phyloP scores from a whole-genome alignment of 2,797 vertebrate genomes.

The Onychomys leucogaster region DNA sequence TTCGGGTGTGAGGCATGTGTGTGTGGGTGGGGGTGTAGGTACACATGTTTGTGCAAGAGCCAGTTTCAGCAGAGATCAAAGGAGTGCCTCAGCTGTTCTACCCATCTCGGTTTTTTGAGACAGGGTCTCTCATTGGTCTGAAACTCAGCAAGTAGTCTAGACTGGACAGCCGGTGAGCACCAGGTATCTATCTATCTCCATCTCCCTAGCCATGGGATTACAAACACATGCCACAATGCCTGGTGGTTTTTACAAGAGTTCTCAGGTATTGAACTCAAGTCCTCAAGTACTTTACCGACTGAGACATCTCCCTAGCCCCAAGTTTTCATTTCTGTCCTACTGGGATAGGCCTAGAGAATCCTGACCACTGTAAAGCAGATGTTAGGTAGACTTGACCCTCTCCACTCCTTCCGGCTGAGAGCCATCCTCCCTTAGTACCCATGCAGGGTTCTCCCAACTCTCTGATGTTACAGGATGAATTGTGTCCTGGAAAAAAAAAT shows the following conservation, averaged over 20 bases:
- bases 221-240: background rate
- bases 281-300: background rate
- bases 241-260: background rate
- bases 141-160: background rate
- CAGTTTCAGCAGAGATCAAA: background rate
- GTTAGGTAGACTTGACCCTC: background rate
- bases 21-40: no score
- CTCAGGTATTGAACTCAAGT: background rate
- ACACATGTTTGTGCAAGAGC: background rate
- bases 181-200: background rate
- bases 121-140: background rate
- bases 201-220: background rate
- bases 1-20: background rate
- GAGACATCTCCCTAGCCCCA: background rate
- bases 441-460: background rate
- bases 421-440: background rate
- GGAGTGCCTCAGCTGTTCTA: background rate
- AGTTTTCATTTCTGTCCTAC: background rate
- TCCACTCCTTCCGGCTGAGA: background rate
- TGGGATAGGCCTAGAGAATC: background rate
- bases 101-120: background rate
- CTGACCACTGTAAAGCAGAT: background rate
- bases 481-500: background rate
- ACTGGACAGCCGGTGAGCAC: background rate
- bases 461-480: background rate